A percentile compares a stretch with the other conserved stretches of the same genome.
phyloP scores from a whole-genome alignment of 2,113 vertebrate species.

The Ictalurus furcatus region DNA sequence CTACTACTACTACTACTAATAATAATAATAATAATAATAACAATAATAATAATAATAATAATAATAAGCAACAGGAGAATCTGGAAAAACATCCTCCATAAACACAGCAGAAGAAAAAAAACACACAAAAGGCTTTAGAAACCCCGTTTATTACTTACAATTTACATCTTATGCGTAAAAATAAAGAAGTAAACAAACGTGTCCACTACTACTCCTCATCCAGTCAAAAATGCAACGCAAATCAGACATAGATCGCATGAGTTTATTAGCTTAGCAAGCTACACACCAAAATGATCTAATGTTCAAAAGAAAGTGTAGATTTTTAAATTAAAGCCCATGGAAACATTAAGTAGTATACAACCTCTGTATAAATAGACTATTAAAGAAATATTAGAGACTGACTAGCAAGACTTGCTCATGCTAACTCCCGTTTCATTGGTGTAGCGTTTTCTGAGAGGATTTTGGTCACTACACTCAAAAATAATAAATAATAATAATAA shows the following conservation, averaged over 20 bases:
- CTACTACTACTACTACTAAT: background rate
- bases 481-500: background rate
- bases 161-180: constrained; percentile 1
- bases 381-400: background rate
- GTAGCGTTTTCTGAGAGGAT: background rate
- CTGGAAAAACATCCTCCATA: background rate
- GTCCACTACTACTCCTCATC: background rate
- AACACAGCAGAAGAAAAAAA: background rate
- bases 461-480: background rate
- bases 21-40: background rate
- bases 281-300: background rate
- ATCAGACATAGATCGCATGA: background rate
- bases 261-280: background rate
- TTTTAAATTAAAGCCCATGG: background rate
- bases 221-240: background rate
- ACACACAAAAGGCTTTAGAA: background rate
- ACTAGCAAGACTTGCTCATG: background rate
- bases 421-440: background rate
- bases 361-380: background rate
- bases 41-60: background rate
- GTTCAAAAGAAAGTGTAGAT: background rate
- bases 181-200: background rate
- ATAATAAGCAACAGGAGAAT: background rate
- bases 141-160: background rate
- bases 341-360: too few relatives aligned